A percentile compares a stretch with the other conserved stretches of the same genome.
Conservation (phyloP, 2,113 vertebrate genomes). For the Burhinus bistriatus region DNA sequence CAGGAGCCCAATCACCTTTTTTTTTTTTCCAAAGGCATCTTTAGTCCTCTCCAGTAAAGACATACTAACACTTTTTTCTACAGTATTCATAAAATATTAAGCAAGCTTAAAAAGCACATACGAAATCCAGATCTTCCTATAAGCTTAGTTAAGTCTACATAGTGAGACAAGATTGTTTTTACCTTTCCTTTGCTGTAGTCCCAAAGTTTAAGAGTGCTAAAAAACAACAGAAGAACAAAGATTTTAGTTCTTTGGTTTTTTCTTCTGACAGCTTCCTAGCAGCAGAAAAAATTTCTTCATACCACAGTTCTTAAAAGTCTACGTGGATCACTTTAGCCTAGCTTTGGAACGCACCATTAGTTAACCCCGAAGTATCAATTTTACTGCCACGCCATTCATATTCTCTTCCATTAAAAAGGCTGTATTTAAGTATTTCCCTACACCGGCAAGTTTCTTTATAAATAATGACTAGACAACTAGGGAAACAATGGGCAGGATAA, state of each 20-base stretch:
- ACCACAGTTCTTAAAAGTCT: background rate
- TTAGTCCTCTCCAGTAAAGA: background rate
- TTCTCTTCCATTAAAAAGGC: background rate
- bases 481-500: background rate
- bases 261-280: background rate
- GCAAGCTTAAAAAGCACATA: background rate
- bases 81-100: background rate
- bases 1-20: background rate
- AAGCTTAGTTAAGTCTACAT: background rate
- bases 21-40: background rate
- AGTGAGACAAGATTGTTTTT: background rate
- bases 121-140: background rate
- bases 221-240: background rate
- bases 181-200: constrained; percentile 99
- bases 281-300: background rate
- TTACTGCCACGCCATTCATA: background rate
- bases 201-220: constrained; percentile 97
- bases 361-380: background rate
- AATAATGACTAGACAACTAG: background rate
- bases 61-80: background rate
- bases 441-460: background rate
- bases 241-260: background rate
- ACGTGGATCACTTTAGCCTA: background rate
- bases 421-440: background rate
- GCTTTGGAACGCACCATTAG: background rate